Base-by-base conservation (phyloP, 2,888 invertebrate species). In the Alloscopus bannaensis region DNA sequence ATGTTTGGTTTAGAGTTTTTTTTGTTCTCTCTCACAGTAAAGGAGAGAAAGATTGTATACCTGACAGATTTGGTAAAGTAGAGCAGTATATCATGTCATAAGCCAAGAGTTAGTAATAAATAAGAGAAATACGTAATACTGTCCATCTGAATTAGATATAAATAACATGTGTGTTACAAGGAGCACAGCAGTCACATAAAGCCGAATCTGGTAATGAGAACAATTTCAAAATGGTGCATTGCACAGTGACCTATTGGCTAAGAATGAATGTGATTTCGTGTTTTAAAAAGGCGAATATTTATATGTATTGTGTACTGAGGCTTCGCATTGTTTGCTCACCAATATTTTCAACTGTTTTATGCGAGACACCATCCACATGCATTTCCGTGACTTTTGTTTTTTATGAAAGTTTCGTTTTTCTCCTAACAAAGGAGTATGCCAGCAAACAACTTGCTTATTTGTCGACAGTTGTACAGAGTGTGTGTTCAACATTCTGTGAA, bases 301-400 rank as follows among this genome's bases (percentile, higher is more conserved):
- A n/a, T 36, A 31, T n/a, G n/a, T n/a, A n/a, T n/a, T n/a, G n/a
- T n/a, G n/a, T n/a, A n/a, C n/a, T n/a, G n/a, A n/a, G n/a, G n/a
- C n/a, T n/a, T n/a, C n/a, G n/a, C n/a, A n/a, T 29, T 36, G 13
- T 36, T 16, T 36, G 4, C 18, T 36, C 22, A 18, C 22, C 22
- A 20, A 40, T 16, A n/a, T 4, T 1, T 42, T 42, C 29, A 64
- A 22, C 3, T 42, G 24, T 20, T 36, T 6, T 36, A 6, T 8
- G 36, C 13, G 6, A 36, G 36, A 36, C 36, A 36, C 36, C 36
- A 36, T 20, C 28, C 8, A 20, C 69, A 69, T 57, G 55, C 45
- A 69, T 69, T 69, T 69, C 69, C 69, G 69, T 69, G 69, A 69
- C 69, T 69, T 55, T 68, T n/a, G n/a, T 47, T 64, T 24, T 68